phyloP scores from a whole-genome alignment of 2,888 invertebrate genomes.

The Galerucella nymphaeae region DNA sequence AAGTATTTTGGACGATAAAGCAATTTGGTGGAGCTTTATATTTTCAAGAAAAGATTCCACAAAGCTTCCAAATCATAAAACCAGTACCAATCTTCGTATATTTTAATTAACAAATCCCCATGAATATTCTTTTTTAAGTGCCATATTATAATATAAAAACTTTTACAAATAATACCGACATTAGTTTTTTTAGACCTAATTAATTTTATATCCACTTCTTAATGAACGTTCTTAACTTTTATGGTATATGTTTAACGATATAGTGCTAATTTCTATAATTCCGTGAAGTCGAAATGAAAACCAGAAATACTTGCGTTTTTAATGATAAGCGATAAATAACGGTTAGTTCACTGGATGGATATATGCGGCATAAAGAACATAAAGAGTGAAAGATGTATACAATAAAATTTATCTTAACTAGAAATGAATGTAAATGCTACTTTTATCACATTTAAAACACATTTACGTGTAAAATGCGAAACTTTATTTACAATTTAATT shows the following conservation, averaged over 20 bases:
- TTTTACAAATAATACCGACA: background rate
- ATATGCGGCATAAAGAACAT: background rate
- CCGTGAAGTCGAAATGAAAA: background rate
- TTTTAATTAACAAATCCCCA: background rate
- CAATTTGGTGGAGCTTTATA: too few species aligned
- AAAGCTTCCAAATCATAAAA: background rate
- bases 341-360: background rate
- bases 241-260: background rate
- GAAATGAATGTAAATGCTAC: background rate
- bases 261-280: constrained; percentile 4
- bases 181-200: background rate
- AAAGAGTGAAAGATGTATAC: background rate
- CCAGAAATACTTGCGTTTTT: background rate
- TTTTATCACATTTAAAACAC: background rate
- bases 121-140: background rate
- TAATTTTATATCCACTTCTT: constrained; percentile 4
- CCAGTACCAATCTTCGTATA: background rate
- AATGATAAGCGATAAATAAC: background rate
- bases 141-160: constrained; percentile 1
- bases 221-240: background rate
- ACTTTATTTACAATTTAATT: too few species aligned
- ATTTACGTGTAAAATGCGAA: background rate
- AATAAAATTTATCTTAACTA: background rate
- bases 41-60: too few species aligned
- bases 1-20: too few species aligned